phyloP scores from a whole-genome alignment of 2,888 invertebrate species.

The Alentia gelatinosa region DNA sequence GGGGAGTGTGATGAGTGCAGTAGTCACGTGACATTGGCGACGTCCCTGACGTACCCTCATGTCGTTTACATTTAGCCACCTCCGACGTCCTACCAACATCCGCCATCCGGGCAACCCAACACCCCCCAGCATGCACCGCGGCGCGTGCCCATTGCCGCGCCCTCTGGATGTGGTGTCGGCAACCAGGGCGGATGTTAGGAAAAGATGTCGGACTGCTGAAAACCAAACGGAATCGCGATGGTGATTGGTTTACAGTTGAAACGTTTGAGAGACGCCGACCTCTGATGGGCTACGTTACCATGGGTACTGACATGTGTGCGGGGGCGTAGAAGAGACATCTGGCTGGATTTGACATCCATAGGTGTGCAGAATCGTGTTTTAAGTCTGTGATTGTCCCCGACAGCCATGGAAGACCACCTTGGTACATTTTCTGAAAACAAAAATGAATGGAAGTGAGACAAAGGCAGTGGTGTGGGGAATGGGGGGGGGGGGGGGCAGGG shows the following conservation, averaged over 20 bases:
- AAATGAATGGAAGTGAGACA: no score
- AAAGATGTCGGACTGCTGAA: not conserved
- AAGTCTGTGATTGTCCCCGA: no score
- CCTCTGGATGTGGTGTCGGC: conserved; percentile 12
- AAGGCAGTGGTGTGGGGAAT: no score
- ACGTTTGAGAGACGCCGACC: no score
- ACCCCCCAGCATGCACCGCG: not conserved
- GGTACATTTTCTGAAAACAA: no score
- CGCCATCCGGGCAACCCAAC: not conserved
- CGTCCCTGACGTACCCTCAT: not conserved
- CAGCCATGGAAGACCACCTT: no score
- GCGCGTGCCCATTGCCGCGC: not conserved
- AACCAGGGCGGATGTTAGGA: not conserved
- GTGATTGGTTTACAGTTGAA: no score
- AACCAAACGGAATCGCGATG: not conserved
- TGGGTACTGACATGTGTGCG: not conserved
- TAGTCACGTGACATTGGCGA: not conserved
- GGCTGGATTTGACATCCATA: no score
- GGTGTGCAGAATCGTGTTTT: no score
- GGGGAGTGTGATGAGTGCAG: not conserved
- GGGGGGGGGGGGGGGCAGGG: no score
- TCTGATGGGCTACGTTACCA: not conserved
- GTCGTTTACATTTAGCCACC: conserved; percentile 39
- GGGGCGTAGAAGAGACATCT: not conserved
- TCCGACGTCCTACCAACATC: not conserved